Evolutionary conservation across 2,797 vertebrate species (phyloP), one percentile per base, ranked within the genome.

Genomic region (Alexandromys oeconomus): DNA sequence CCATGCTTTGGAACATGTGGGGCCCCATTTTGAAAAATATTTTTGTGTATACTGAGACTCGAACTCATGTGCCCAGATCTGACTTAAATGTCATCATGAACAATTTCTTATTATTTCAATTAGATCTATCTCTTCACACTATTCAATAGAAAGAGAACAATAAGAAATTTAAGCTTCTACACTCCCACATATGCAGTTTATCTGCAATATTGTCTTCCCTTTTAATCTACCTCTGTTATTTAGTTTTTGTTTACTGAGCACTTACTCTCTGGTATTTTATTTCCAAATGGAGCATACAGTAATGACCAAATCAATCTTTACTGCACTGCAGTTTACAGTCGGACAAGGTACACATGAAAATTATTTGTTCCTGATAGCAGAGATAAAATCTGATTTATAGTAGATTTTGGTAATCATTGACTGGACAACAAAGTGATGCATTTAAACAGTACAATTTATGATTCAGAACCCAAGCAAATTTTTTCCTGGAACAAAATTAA

Each of bases 101-200:
- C 54, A 40, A 48, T 43, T 84, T 94, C 59, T 78, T 67, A 1
- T 13, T 84, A 46, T 86, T 61, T 73, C 23, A 67, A 23, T 69
- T 77, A 77, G 29, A 77, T 31, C 9, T 1, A 1, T 25, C 23
- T 27, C 27, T 89, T 87, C 29, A 17, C 29, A 34, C 2, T 29
- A 46, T 14, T 23, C 17, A 93, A 23, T 63, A 61, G 21, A 57
- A 19, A 63, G 59, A 23, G 21, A 73, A 34, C 59, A 69, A 43
- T 7, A 80, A 67, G 23, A 78, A 17, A 37, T 54, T 79, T 91
- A 40, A 43, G 19, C 19, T 76, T 74, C 27, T 40, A 27, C 1
- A 43, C 71, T 1, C 34, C 19, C 1, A 29, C 0, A 10, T 21
- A 31, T 27, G 0, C 21, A n/a, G 40, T 3, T 14, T 14, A 74